Percentiles rank a stretch among this genome's conserved stretches.
Evolutionary conservation across 2,113 vertebrate genomes (phyloP).

Genomic region (Hippoglossus stenolepis): DNA sequence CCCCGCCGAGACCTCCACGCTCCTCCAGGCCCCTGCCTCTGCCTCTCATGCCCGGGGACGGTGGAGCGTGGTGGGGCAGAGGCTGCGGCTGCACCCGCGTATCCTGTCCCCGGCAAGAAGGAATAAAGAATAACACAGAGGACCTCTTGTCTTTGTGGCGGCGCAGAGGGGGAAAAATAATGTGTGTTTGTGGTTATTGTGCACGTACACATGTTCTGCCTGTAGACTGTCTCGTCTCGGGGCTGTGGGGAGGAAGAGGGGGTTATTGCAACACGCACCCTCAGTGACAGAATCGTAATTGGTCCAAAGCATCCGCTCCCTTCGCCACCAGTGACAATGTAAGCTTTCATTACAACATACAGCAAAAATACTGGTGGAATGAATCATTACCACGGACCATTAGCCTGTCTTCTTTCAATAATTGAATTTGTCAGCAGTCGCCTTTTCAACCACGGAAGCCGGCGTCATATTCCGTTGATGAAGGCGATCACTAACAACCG

Average conservation of each 20-base stretch:
- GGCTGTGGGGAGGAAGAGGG: slow-evolving; percentile 29
- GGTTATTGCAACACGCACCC: slow-evolving; percentile 46
- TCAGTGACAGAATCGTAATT: slow-evolving; percentile 81
- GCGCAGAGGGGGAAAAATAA: background rate
- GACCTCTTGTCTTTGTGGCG: slow-evolving; percentile 45
- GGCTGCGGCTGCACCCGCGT: slow-evolving; percentile 33
- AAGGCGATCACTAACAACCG: slow-evolving; percentile 88
- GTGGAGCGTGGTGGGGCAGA: slow-evolving; percentile 54
- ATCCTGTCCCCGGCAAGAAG: slow-evolving; percentile 11
- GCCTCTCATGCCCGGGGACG: slow-evolving; percentile 32
- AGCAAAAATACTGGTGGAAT: slow-evolving; percentile 96
- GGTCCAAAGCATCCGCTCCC: slow-evolving; percentile 81
- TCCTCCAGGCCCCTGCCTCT: slow-evolving; percentile 36
- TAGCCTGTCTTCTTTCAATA: slow-evolving; percentile 94
- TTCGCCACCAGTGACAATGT: slow-evolving; percentile 86
- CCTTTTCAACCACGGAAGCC: slow-evolving; percentile 90
- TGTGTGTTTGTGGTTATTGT: slow-evolving; percentile 34
- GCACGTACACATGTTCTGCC: slow-evolving; percentile 28
- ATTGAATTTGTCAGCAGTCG: slow-evolving; percentile 98
- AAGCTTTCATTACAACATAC: slow-evolving; percentile 90
- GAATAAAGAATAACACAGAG: slow-evolving; percentile 61
- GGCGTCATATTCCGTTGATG: slow-evolving; percentile 90
- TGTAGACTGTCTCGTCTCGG: slow-evolving; percentile 9
- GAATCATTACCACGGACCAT: slow-evolving; percentile 96
- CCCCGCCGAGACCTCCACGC: slow-evolving; percentile 45